A percentile compares a stretch with the other conserved stretches of the same genome.
phyloP scores from a whole-genome alignment of 2,888 invertebrate species.

The Coelopa pilipes region DNA sequence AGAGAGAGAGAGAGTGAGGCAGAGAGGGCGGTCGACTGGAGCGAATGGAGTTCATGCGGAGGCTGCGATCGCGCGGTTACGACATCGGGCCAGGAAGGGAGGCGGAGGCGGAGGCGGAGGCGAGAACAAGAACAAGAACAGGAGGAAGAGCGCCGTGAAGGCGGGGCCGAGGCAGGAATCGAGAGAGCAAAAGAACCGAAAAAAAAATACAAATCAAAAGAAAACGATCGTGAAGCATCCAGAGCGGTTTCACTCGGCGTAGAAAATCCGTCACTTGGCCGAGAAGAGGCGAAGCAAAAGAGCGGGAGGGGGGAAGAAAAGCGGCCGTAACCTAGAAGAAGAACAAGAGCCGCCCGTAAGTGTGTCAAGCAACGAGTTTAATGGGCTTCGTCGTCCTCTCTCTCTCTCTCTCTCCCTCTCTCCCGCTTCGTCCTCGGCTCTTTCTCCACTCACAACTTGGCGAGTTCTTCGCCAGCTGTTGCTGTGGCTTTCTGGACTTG shows the following conservation, averaged over 20 bases:
- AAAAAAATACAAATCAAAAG: too few relatives aligned
- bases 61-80: neutral
- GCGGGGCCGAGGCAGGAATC: neutral
- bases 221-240: too few relatives aligned
- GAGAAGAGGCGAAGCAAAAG: neutral
- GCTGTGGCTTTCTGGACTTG: too few relatives aligned
- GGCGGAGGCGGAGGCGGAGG: neutral
- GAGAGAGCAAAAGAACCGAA: neutral
- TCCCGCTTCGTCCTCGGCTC: neutral
- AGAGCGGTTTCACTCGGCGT: too few relatives aligned
- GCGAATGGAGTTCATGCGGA: neutral
- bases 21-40: neutral
- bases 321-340: too few relatives aligned
- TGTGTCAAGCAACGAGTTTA: constrained; percentile 23
- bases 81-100: neutral
- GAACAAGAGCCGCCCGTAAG: neutral
- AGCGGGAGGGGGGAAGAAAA: constrained; percentile 4
- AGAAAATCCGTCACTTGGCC: too few relatives aligned
- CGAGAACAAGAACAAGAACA: neutral
- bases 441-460: too few relatives aligned
- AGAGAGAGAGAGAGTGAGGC: neutral
- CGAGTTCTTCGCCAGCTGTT: too few relatives aligned
- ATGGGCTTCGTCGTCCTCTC: too few relatives aligned
- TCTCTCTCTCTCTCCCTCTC: neutral
- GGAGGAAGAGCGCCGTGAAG: too few relatives aligned